Evolutionary conservation across 2,888 invertebrate species (phyloP), one percentile per base, ranked within the genome.

Genomic region (Coremacera marginata): DNA sequence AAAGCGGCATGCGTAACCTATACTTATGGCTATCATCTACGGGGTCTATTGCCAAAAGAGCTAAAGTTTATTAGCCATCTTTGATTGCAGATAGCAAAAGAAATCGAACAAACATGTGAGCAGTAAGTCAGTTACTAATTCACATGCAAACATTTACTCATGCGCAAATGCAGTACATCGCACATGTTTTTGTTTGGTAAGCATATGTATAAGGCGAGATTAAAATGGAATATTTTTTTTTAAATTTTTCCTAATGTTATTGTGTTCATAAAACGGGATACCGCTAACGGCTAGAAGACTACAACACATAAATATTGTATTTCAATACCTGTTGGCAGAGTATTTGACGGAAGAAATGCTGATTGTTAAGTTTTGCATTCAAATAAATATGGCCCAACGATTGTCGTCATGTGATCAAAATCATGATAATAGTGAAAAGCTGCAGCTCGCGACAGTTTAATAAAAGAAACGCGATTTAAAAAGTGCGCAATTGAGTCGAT

Each of bases 241-340:
- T 34, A 19, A 55, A 34, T 70, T 67, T 74, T 65, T 74, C 34
- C 51, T 74, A 74, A 74, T 51, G 52, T 74, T 74, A 74, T 31
- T 67, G 65, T 27, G 52, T 37, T 67, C 74, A 37, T 74, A 74
- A 74, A 67, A 16, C 55, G 55, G 22, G 65, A 49, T 22, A 34
- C n/a, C 16, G 63, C 27, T 22, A 19, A n/a, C 2, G 14, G 60
- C 9, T 4, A 27, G 34, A 37, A n/a, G 65, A 14, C 5, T 27
- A 51, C 49, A 68, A 16, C 27, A 27, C 51, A 68, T 68, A 68
- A 68, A 68, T 68, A 68, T 68, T 68, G 51, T n/a, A 68, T 68
- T 68, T 68, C 68, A 68, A 11, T 68, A 68, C 68, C 51, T 68
- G 51, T 27, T 68, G 27, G 27, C 51, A 67, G 14, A 3, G 49